Evolutionary conservation across 2,113 vertebrate genomes (phyloP), one percentile per base, ranked within the genome.

Genomic region (Carassius carassius): DNA sequence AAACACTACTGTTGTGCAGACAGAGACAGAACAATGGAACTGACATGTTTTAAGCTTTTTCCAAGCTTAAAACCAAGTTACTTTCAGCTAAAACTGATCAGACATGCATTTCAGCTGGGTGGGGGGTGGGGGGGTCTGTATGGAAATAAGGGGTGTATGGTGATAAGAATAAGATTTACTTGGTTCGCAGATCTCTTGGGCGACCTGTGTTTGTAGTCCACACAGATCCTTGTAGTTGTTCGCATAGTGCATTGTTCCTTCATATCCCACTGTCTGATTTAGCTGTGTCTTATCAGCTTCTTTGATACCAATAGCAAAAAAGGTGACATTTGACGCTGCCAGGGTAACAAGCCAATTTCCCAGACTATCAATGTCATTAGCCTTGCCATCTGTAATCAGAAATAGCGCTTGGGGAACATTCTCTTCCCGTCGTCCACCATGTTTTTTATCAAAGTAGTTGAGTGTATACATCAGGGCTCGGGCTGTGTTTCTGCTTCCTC

Each of bases 321-420:
- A 86, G 0, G 11, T 85, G 70, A 96, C 86, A 0, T 86, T 90
- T 2, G 87, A 83, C 3, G 89, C 8, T 23, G 73, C 62, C 83
- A 96, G 91, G 0, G 85, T 84, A 60, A 7, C 0, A 0, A 91
- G 85, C 0, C 92, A 90, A 0, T 19, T 32, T 0, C 8, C 54
- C 58, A 96, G 92, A 1, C 16, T 84, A 47, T 54, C 0, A 0
- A 0, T 72, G 70, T 95, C 94, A 0, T 91, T 92, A 0, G 94
- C 93, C 0, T 90, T 89, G 0, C 94, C 94, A 6, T 95, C 94
- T 10, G 95, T 96, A 85, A 97, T 94, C 58, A 96, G 92, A 88
- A 96, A 87, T 25, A 96, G 87, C 51, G 96, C 92, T 87, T 93
- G 93, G 2, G 94, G 89, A 25, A 95, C 84, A 0, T 89, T 25